These are phyloP conservation scores for Pollachius pollachius DNA, from an alignment of 2,113 vertebrate genomes.

Conservation along the genomic window DNA sequence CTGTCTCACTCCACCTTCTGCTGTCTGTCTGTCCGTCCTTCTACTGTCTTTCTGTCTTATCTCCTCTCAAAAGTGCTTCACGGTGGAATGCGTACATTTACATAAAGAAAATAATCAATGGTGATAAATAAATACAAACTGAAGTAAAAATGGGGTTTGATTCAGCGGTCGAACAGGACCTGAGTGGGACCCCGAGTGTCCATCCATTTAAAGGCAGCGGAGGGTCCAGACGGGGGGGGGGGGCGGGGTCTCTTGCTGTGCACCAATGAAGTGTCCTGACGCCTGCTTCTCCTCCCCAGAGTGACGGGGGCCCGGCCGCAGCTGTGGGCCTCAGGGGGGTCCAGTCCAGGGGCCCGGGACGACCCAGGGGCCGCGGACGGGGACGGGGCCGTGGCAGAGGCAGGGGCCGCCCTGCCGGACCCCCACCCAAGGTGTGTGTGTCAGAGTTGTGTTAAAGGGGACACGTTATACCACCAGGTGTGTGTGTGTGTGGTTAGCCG, in stretches of 20 bases:
- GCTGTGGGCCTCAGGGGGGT: conserved; percentile 35
- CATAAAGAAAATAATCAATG: too few species aligned
- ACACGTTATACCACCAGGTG: background rate
- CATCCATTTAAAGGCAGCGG: too few species aligned
- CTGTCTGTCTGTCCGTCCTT: too few species aligned
- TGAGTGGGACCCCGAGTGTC: too few species aligned
- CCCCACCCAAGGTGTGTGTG: conserved; percentile 53
- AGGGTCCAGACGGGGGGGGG: too few species aligned
- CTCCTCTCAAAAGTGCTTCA: too few species aligned
- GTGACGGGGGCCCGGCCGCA: conserved; percentile 34
- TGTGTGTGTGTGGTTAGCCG: too few species aligned
- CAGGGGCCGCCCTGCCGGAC: conserved; percentile 62
- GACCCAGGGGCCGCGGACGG: conserved; percentile 60
- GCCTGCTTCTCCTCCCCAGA: conserved; percentile 21
- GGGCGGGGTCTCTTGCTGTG: background rate
- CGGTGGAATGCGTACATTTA: too few species aligned
- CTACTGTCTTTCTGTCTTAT: too few species aligned
- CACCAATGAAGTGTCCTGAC: too few species aligned
- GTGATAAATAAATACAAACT: background rate
- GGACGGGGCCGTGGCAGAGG: conserved; percentile 55
- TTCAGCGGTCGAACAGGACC: background rate
- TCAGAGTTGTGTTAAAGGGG: too few species aligned
- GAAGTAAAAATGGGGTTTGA: background rate
- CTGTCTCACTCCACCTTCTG: too few species aligned
- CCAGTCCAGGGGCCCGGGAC: conserved; percentile 68